A percentile compares a stretch with the other conserved stretches of the same genome.
Conservation (phyloP, 2,113 vertebrate species). For the Platysternon megacephalum region DNA sequence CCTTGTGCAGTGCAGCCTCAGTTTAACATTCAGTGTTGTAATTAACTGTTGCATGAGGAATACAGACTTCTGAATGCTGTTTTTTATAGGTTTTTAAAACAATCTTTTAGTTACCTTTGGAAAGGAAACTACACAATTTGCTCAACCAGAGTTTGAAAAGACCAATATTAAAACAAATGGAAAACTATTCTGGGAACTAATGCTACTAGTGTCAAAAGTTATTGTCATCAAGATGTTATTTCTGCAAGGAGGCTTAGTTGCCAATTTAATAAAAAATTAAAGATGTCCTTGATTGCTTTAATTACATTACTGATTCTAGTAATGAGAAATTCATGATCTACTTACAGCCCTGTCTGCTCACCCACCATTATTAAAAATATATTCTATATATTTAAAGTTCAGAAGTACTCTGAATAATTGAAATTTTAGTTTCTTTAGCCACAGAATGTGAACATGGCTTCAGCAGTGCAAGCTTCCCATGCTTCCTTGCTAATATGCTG, state of each 20-base stretch:
- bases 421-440: not conserved
- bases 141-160: too few species aligned
- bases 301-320: not conserved
- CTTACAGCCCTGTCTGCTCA: not conserved
- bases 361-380: not conserved
- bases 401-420: not conserved
- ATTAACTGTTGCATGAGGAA: not conserved
- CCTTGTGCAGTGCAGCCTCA: not conserved
- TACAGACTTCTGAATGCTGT: not conserved
- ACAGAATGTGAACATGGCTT: not conserved
- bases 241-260: not conserved
- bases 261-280: not conserved
- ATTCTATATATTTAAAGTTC: not conserved
- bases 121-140: too few species aligned
- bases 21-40: not conserved
- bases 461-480: not conserved
- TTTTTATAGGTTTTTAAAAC: not conserved
- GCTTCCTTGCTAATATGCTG: not conserved
- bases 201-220: not conserved
- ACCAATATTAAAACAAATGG: not conserved
- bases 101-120: not conserved
- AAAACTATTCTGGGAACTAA: not conserved
- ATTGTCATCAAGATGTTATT: not conserved
- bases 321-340: not conserved
- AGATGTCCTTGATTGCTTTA: rapidly evolving